Conservation (phyloP, 2,888 invertebrate genomes). For the Caenorhabditis sp. region DNA sequence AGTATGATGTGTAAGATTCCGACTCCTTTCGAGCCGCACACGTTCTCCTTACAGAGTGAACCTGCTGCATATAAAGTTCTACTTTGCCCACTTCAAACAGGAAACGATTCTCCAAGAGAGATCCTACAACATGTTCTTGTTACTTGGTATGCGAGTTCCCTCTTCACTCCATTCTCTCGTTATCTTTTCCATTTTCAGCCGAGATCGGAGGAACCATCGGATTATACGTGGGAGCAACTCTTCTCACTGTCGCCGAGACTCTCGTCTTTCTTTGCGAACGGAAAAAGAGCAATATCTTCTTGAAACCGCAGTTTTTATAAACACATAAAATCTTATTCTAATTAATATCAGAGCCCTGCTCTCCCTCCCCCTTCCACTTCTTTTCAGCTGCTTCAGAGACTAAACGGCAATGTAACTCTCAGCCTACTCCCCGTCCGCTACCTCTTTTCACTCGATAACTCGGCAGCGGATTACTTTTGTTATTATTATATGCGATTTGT, state of each 20-base stretch:
- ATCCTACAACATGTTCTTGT: conserved; percentile 77
- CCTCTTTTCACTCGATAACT: conserved; percentile 19
- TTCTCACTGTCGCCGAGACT: conserved; percentile 76
- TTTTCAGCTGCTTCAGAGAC: background rate
- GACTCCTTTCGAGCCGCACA: background rate
- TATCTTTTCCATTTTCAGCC: conserved; percentile 62
- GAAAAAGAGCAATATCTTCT: conserved; percentile 65
- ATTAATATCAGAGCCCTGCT: background rate
- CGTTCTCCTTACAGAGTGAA: too few species aligned
- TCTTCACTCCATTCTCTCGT: too few species aligned
- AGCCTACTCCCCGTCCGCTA: conserved; percentile 11
- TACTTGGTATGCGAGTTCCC: conserved; percentile 74
- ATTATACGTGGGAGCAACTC: conserved; percentile 77
- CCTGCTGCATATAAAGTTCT: conserved; percentile 77
- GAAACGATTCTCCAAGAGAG: conserved; percentile 77
- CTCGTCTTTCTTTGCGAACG: conserved; percentile 77
- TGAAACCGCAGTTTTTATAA: conserved; percentile 63
- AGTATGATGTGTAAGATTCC: conserved; percentile 75
- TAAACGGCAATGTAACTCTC: conserved; percentile 14
- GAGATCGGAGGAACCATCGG: conserved; percentile 81
- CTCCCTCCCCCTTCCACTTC: background rate
- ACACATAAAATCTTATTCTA: background rate
- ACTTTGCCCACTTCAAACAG: conserved; percentile 80
- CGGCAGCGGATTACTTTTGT: background rate
- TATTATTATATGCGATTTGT: conserved; percentile 18